Base-by-base conservation (phyloP, 2,797 vertebrate species). In the Catamblyrhynchus diadema region DNA sequence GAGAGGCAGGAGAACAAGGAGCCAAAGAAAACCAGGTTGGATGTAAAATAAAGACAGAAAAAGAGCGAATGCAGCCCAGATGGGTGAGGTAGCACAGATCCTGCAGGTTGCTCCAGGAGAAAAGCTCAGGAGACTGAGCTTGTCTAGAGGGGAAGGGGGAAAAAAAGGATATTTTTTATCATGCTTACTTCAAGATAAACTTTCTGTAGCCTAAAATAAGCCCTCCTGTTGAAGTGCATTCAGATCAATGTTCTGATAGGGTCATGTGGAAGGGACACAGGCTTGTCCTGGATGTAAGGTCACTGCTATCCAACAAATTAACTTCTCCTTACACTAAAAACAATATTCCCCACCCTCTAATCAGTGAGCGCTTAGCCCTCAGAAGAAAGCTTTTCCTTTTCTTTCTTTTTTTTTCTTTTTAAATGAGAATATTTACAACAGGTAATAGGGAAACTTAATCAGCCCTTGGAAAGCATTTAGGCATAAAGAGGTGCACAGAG, bases 71-170 rank as follows among this genome's bases (percentile, higher is more conserved):
- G 3, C n/a, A 86, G 69, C 57, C 80, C 75, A 81, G 82, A 48
- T 22, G 66, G 83, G 25, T 16, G 72, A 89, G 65, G 50, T 0
- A 74, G 71, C 39, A 21, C 57, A 72, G 51, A 79, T n/a, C 59
- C 48, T 57, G 44, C 48, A 81, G 3, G 1, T 8, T 47, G 47
- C 37, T 90, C 66, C 65, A 54, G 69, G 37, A 79, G 41, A 48
- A 12, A n/a, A 78, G n/a, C 20, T 54, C 17, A 37, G 56, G 78
- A 30, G 33, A 17, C 7, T 1, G 19, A 77, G 61, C 41, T 66
- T 20, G n/a, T 5, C 57, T 6, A 16, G 44, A 32, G 10, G 7
- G 2, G 3, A 44, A 3, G 10, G 8, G 0, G 2, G 0, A 1
- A 4, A 9, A 57, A 27, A 28, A 33, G 8, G 13, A 62, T 41